Conservation (phyloP, 2,888 invertebrate species). For the Notodonta dromedarius region DNA sequence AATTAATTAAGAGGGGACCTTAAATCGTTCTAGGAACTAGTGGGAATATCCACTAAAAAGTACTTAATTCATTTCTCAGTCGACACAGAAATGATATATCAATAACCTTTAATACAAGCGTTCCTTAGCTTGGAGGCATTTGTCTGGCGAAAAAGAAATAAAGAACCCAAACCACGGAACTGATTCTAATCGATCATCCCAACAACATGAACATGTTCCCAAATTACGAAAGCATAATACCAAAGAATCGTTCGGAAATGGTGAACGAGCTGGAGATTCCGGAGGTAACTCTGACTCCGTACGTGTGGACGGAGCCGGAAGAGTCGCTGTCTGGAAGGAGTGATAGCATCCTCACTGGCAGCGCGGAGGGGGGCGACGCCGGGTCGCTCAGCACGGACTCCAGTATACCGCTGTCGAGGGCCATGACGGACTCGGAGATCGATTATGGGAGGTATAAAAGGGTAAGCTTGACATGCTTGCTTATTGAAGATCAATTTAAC, state of each 20-base stretch:
- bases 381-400: constrained; percentile 59
- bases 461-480: constrained; percentile 44
- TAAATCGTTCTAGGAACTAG: too few relatives aligned
- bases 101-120: too few relatives aligned
- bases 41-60: too few relatives aligned
- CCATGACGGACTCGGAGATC: constrained; percentile 76
- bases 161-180: too few relatives aligned
- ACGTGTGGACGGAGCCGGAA: constrained; percentile 57
- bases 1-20: too few relatives aligned
- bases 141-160: too few relatives aligned
- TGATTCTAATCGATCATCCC: too few relatives aligned
- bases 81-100: too few relatives aligned
- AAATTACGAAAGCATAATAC: constrained; percentile 60
- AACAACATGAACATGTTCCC: constrained; percentile 62
- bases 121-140: too few relatives aligned
- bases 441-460: constrained; percentile 64
- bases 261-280: constrained; percentile 70
- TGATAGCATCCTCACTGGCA: constrained; percentile 51
- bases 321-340: constrained; percentile 45
- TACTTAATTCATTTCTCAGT: too few relatives aligned
- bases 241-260: constrained; percentile 62
- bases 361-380: constrained; percentile 45
- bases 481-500: too few relatives aligned
- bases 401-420: constrained; percentile 67
- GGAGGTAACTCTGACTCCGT: constrained; percentile 60